These are phyloP conservation scores for Crenichthys baileyi DNA, from an alignment of 2,797 vertebrate species.

Conservation along the genomic window DNA sequence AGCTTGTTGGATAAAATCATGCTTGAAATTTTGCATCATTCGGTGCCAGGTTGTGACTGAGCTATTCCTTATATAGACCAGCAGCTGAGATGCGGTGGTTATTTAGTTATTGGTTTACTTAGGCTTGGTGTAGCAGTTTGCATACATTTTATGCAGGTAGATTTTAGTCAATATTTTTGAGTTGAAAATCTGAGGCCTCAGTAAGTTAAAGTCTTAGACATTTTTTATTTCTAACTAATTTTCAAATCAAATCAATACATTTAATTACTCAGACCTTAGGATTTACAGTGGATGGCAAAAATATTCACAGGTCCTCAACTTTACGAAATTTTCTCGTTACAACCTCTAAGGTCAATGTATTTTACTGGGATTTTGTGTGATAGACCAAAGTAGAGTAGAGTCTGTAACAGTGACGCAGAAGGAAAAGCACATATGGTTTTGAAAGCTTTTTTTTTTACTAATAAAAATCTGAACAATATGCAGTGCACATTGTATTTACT, in stretches of 20 bases:
- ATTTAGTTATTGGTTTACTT: background rate
- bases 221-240: too few relatives aligned
- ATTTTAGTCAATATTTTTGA: background rate
- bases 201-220: too few relatives aligned
- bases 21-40: conserved; percentile 54
- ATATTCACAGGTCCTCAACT: background rate
- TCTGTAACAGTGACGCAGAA: background rate
- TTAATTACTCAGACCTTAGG: background rate
- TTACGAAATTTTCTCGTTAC: background rate
- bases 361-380: background rate
- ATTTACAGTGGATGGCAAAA: background rate
- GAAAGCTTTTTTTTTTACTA: background rate
- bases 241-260: background rate
- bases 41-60: conserved; percentile 8
- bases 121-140: too few relatives aligned
- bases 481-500: background rate
- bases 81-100: background rate
- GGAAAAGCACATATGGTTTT: background rate
- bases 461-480: background rate
- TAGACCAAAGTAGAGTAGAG: background rate
- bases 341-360: background rate
- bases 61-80: background rate
- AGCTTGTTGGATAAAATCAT: conserved; percentile 55
- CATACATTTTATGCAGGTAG: background rate
- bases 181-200: background rate